A percentile compares a stretch with the other conserved stretches of the same genome.
These are phyloP conservation scores for Aphodius granarius DNA, from an alignment of 2,888 invertebrate genomes.

Conservation along the genomic window DNA sequence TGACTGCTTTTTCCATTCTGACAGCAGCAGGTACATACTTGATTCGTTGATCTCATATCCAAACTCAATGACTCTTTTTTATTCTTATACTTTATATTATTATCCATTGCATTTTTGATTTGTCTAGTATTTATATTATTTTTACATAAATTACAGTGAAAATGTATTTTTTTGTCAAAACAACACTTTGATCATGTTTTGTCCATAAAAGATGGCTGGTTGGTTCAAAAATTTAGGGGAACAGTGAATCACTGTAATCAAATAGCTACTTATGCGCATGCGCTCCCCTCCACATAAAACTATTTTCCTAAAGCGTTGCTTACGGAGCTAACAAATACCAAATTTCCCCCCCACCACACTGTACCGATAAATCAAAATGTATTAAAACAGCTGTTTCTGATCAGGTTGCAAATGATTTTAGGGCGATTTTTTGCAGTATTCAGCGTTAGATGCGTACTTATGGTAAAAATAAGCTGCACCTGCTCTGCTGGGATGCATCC, in stretches of 20 bases:
- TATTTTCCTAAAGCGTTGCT: neutral
- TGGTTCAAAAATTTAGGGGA: neutral
- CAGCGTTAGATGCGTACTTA: neutral
- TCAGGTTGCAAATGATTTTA: neutral
- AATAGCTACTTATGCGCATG: slow-evolving; percentile 19
- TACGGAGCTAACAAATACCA: neutral
- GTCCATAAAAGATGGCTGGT: neutral
- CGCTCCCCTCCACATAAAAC: slow-evolving; percentile 15
- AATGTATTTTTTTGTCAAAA: too few relatives aligned
- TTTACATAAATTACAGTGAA: too few relatives aligned
- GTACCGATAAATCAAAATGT: neutral
- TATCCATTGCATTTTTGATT: too few relatives aligned
- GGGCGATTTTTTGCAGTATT: neutral
- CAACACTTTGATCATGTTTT: too few relatives aligned
- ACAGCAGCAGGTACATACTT: too few relatives aligned
- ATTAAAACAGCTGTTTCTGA: neutral
- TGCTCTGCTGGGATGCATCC: neutral
- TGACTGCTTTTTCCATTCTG: too few relatives aligned
- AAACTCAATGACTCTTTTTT: too few relatives aligned
- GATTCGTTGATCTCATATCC: too few relatives aligned
- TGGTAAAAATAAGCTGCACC: neutral
- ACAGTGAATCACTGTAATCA: slow-evolving; percentile 16
- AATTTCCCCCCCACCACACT: neutral
- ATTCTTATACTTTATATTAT: too few relatives aligned
- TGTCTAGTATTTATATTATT: too few relatives aligned